Evolutionary conservation across 2,797 vertebrate species (phyloP), one percentile per base, ranked within the genome.

Genomic region (Chelmon rostratus): DNA sequence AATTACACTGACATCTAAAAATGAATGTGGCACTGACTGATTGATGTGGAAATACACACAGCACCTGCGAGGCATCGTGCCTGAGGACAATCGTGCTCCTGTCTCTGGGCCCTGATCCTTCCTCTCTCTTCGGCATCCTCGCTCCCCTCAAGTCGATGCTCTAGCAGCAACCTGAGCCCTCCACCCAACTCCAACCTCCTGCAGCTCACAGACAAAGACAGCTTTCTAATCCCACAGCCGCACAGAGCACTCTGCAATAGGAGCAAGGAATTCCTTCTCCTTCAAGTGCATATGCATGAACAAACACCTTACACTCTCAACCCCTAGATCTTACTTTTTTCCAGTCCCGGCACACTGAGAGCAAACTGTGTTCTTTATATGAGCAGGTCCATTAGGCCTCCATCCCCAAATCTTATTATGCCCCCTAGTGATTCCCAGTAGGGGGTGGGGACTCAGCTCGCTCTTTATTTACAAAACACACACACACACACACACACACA

Each of bases 131-230:
- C 69, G 67, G 71, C 71, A 76, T 84, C 76, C 54, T 74, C 38
- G 46, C 28, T 61, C 59, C 61, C 52, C 42, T 61, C 44, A 49
- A 67, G 68, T n/a, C 49, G 25, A n/a, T 67, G 52, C 73, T 75
- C 46, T 16, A 68, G 74, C 68, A 80, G 91, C 77, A 92, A 93
- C 88, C 78, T 81, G 87, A 91, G 82, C 73, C 69, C 57, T 80
- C 28, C 68, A 49, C 67, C 57, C 54, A 74, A 76, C 72, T 52
- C 83, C 73, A 78, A 83, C 82, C 90, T 85, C 84, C 82, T 70
- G 63, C 63, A 64, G 73, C 50, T 74, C 49, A 12, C 46, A 56
- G 72, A 93, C 92, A 93, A 91, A 92, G 88, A 68, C 73, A 65
- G 76, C 91, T 85, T 90, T 93, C 87, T 91, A 68, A 83, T 59